Base-by-base conservation (phyloP, 2,888 invertebrate genomes). In the Metellina segmentata region DNA sequence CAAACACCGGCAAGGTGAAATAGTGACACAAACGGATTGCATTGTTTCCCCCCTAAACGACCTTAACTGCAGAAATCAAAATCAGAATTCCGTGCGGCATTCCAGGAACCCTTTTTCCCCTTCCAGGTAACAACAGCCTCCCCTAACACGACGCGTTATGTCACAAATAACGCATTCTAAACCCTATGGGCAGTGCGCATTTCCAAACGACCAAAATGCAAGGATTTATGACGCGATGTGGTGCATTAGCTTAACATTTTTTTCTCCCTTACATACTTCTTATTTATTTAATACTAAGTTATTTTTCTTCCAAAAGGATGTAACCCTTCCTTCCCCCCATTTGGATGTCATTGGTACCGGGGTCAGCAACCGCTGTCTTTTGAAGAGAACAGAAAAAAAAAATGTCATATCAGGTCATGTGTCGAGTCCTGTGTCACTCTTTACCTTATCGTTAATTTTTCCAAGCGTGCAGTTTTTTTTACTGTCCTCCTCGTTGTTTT, bases 301-400 rank as follows among this genome's bases (percentile, higher is more conserved):
- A 89, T 83, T 89, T 89, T 89, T 89, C 79, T 89, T 89, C n/a
- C 61, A 48, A 83, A 81, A 86, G 81, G 85, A 85, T 81, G 85
- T 34, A 81, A 53, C 70, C 48, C 83, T 81, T 77, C 79, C 20
- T 79, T 19, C 49, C 20, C 72, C 34, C 34, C 34, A 34, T 34
- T 34, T 4, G 34, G 34, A 71, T 72, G 74, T 74, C 79, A 81
- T 52, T 51, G 61, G 61, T 61, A 11, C 16, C 16, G 20, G 81
- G 90, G 90, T 90, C 90, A 90, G 81, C 75, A 85, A 85, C 90
- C 90, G 72, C 34, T 48, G 7, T 48, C n/a, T 9, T 7, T 20
- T 49, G 51, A 19, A 69, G 16, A 20, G 51, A 69, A 52, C 16
- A 74, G 81, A 72, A 70, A 49, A 69, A 85, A 90, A 85, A 90